Evolutionary conservation across 2,888 invertebrate genomes (phyloP), one percentile per base, ranked within the genome.

Genomic region (Apodemia hepburni): DNA sequence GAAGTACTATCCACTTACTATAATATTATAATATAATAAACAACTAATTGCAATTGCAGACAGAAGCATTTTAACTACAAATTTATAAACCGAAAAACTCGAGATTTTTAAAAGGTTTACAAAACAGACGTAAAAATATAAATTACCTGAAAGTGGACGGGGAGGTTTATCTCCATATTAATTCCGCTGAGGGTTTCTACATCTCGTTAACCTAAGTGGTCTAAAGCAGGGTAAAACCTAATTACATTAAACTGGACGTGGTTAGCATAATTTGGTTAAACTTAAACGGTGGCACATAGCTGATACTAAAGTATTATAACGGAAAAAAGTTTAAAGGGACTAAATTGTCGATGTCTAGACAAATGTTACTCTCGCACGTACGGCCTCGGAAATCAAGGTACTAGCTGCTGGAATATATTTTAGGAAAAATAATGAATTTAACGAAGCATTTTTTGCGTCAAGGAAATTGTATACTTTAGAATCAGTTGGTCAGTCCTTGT

Each of bases 181-280:
- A 80, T 77, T 77, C 80, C 75, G 72, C 62, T 67, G 78, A 77
- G 78, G 76, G 76, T 68, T 71, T 64, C 71, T 71, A 71, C 76
- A 80, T 75, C 78, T 83, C 81, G 80, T 85, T 84, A 82, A 71
- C 64, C 70, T 76, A 79, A 85, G 84, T 80, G 81, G 77, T 76
- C 76, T 76, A 74, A 75, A 77, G 74, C 75, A 72, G 72, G 74
- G 71, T 75, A 69, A 74, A 73, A 71, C 72, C 77, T 78, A 80
- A 82, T 81, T 74, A 75, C 72, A 76, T 81, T 79, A 79, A 73
- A 65, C 66, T 70, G 72, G 76, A 75, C 75, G 74, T 75, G 73
- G 75, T 72, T 70, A 64, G 68, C 68, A 67, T 69, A 62, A 68
- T 68, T 68, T 61, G 54, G 59, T 61, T 59, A 58, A 65, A 66